Percentiles rank a stretch among this genome's conserved stretches.
These are phyloP conservation scores for Hydrolagus colliei DNA, from an alignment of 2,797 vertebrate genomes.

Conservation along the genomic window DNA sequence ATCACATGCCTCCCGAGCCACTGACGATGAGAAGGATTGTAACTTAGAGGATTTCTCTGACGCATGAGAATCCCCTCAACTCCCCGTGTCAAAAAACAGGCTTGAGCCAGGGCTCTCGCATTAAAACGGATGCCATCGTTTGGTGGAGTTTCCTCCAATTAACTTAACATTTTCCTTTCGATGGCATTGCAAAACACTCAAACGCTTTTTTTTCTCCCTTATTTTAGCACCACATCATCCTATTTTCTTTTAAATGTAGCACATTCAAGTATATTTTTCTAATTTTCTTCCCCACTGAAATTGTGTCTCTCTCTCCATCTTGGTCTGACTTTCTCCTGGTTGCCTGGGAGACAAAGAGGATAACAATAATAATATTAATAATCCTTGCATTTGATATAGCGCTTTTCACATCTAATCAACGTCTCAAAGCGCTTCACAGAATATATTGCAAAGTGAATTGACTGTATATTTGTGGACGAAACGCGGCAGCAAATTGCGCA, in stretches of 20 bases:
- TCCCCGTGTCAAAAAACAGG: constrained; percentile 61
- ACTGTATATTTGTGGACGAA: too few species aligned
- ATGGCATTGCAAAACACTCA: neutral
- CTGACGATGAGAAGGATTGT: constrained; percentile 62
- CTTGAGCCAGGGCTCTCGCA: constrained; percentile 57
- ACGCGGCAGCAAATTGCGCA: too few species aligned
- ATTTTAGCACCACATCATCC: neutral
- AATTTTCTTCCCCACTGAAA: too few species aligned
- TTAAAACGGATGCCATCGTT: constrained; percentile 62
- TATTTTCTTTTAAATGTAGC: neutral
- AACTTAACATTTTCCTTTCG: constrained; percentile 38
- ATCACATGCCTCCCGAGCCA: constrained; percentile 73
- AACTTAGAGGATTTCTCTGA: constrained; percentile 66
- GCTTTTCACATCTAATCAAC: too few species aligned
- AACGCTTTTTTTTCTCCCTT: neutral
- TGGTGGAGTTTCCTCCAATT: constrained; percentile 53
- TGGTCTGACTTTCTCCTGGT: too few species aligned
- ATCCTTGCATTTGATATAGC: too few species aligned
- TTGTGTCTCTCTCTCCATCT: too few species aligned
- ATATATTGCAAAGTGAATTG: too few species aligned
- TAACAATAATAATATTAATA: too few species aligned
- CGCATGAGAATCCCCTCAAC: constrained; percentile 57
- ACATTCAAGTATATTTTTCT: too few species aligned
- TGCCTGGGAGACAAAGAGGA: too few species aligned
- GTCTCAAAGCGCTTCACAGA: too few species aligned